phyloP scores from a whole-genome alignment of 1,140 invertebrate genomes.

The Pygmarrhopalites habei region DNA sequence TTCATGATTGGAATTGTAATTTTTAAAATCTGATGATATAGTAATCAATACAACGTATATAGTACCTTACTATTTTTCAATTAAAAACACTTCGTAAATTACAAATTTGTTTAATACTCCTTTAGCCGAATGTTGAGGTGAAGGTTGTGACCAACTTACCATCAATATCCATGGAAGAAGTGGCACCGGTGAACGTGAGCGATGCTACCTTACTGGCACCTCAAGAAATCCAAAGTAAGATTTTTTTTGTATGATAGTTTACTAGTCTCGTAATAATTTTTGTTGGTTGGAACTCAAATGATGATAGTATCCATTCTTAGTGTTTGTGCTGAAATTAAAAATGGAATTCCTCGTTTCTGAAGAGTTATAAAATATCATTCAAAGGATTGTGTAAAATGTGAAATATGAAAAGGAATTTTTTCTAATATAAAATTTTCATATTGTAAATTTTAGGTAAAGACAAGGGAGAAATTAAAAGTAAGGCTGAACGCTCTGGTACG shows the following conservation, averaged over 20 bases:
- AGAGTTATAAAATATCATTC: neutral
- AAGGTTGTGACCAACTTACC: slow-evolving; percentile 87
- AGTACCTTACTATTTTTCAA: no score
- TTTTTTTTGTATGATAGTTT: neutral
- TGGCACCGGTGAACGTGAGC: slow-evolving; percentile 76
- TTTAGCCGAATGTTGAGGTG: slow-evolving; percentile 69
- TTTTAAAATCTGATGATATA: neutral
- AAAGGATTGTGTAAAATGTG: no score
- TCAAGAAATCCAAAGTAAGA: slow-evolving; percentile 76
- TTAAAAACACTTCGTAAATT: neutral
- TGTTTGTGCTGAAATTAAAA: no score
- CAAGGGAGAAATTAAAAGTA: slow-evolving; percentile 17
- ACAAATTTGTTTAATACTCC: slow-evolving; percentile 23
- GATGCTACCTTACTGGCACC: slow-evolving; percentile 84
- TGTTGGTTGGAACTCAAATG: no score
- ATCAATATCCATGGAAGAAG: slow-evolving; percentile 88
- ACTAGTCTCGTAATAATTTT: no score
- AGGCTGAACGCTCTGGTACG: slow-evolving; percentile 65
- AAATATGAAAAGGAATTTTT: no score
- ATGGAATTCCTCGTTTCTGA: slow-evolving; percentile 35
- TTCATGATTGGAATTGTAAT: no score
- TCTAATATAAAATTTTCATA: no score
- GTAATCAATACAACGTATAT: neutral
- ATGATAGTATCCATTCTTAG: slow-evolving; percentile 18
- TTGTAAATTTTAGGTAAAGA: slow-evolving; percentile 4